These are phyloP conservation scores for Drosophila mulleri DNA, from an alignment of 2,888 invertebrate species.

Conservation along the genomic window DNA sequence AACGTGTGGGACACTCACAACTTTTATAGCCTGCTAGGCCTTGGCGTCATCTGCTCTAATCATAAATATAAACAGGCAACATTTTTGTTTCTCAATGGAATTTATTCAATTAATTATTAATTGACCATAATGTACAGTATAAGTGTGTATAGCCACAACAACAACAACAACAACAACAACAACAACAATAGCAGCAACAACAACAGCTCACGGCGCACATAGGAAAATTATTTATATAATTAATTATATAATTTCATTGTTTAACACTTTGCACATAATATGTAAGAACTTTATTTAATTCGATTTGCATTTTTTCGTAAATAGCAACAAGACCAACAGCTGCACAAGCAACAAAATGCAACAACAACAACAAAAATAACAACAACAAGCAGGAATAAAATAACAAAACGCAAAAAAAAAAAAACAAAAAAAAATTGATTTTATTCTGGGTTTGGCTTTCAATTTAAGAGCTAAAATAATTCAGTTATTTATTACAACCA, in stretches of 20 bases:
- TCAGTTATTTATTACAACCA: neutral
- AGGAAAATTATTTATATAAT: conserved; percentile 49
- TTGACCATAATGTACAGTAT: conserved; percentile 79
- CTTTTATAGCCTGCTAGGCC: conserved; percentile 18
- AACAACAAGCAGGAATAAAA: conserved; percentile 71
- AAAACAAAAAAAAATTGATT: neutral
- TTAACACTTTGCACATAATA: conserved; percentile 58
- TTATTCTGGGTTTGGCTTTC: neutral
- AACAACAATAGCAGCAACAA: conserved; percentile 5
- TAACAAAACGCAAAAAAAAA: conserved; percentile 37
- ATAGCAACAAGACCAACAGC: conserved; percentile 56
- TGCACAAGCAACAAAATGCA: conserved; percentile 46
- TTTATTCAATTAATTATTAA: conserved; percentile 53
- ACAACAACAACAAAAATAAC: conserved; percentile 36
- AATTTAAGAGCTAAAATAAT: neutral
- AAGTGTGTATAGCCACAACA: conserved; percentile 33
- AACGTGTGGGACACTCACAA: conserved; percentile 7
- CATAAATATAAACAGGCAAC: conserved; percentile 69
- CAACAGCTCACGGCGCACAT: conserved; percentile 40
- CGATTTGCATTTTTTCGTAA: conserved; percentile 62
- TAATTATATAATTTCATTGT: conserved; percentile 68
- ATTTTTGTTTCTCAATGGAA: conserved; percentile 69
- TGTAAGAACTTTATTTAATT: conserved; percentile 57
- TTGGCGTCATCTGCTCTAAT: conserved; percentile 76
- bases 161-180: conserved; percentile 6